A percentile compares a stretch with the other conserved stretches of the same genome.
phyloP scores from a whole-genome alignment of 2,888 invertebrate species.

The Cynaeus angustus region DNA sequence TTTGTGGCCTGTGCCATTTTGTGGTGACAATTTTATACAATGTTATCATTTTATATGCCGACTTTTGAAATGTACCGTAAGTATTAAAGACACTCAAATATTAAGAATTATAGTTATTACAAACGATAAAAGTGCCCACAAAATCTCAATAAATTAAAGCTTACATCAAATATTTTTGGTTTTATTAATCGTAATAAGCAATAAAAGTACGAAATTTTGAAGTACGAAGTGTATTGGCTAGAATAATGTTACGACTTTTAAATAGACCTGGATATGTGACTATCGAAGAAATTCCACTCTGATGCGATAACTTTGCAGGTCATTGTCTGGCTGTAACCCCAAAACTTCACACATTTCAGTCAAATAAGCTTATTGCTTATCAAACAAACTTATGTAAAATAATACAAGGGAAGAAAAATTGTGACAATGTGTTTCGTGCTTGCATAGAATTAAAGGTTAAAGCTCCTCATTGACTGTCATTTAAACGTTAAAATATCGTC shows the following conservation, averaged over 20 bases:
- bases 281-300: conserved; percentile 14
- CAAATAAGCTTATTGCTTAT: conserved; percentile 12
- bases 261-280: conserved; percentile 2
- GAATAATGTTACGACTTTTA: background rate
- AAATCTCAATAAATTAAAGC: conserved; percentile 12
- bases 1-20: background rate
- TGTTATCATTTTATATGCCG: conserved; percentile 14
- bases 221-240: background rate
- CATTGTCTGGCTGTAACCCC: conserved; percentile 16
- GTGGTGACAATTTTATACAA: conserved; percentile 5
- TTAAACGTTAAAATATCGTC: conserved; percentile 13
- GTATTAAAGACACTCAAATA: conserved; percentile 4
- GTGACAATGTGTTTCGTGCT: background rate
- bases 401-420: no score
- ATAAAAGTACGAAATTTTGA: conserved; percentile 20
- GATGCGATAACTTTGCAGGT: conserved; percentile 25
- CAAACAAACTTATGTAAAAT: no score
- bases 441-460: conserved; percentile 9
- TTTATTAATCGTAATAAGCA: conserved; percentile 20
- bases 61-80: background rate
- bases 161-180: conserved; percentile 9
- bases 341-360: conserved; percentile 14
- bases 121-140: conserved; percentile 14
- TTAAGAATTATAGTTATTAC: conserved; percentile 20
- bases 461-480: background rate